Evolutionary conservation across 2,888 invertebrate species (phyloP).

Genomic region (Parapristionchus giblindavisi): DNA sequence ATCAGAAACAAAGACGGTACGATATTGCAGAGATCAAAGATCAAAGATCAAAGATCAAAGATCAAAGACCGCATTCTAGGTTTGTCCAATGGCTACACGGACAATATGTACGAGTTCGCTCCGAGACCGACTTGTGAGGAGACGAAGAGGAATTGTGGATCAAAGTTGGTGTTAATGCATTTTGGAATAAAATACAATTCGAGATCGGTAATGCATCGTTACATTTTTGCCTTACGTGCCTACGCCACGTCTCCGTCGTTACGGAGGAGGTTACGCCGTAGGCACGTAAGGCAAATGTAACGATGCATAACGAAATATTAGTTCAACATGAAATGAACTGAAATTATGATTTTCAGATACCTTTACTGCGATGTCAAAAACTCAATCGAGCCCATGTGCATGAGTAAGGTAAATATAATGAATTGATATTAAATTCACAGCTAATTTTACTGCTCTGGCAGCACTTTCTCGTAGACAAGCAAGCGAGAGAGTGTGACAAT

Average conservation of each 20-base stretch:
- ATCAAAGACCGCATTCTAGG: too few relatives aligned
- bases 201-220: too few relatives aligned
- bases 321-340: background rate
- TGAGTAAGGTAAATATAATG: constrained; percentile 56
- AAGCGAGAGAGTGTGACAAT: too few relatives aligned
- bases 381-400: constrained; percentile 44
- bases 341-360: constrained; percentile 49
- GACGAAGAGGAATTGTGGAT: constrained; percentile 47
- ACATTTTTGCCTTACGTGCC: background rate
- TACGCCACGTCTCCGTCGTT: too few relatives aligned
- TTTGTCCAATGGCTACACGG: constrained; percentile 62
- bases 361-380: constrained; percentile 61
- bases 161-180: constrained; percentile 42
- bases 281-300: too few relatives aligned
- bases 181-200: too few relatives aligned
- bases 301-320: background rate
- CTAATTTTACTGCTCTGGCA: background rate
- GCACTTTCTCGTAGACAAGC: background rate
- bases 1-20: constrained; percentile 43
- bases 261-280: too few relatives aligned
- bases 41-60: background rate
- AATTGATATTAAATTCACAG: background rate
- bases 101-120: constrained; percentile 61
- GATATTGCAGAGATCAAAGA: background rate
- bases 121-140: constrained; percentile 53